These are phyloP conservation scores for Rhopilema esculentum DNA, from an alignment of 30 jellyfish, hydroid and myxozoan genomes.

Conservation along the genomic window DNA sequence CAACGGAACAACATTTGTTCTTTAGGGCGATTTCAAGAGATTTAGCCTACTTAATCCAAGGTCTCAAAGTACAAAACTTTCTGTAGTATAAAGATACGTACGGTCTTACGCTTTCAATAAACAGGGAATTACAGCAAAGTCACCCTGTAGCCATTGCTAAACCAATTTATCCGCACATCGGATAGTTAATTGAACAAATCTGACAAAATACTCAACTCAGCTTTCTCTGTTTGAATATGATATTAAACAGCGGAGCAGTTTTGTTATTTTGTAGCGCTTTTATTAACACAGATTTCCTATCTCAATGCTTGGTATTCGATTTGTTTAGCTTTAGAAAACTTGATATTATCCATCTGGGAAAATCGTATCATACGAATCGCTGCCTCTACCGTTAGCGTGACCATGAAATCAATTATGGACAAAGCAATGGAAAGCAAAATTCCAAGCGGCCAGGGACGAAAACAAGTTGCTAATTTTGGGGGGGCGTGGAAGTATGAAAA, in stretches of 20 bases:
- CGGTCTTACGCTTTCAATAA: neutral
- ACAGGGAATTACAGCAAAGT: constrained; percentile 17
- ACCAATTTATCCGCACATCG: neutral
- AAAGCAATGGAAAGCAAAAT: too few species aligned
- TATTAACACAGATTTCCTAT: neutral
- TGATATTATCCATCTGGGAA: neutral
- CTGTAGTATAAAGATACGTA: neutral
- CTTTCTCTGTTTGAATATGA: neutral
- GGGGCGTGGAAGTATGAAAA: too few species aligned
- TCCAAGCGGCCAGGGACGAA: too few species aligned
- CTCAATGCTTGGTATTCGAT: neutral
- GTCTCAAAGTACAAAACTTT: neutral
- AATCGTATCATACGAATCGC: too few species aligned
- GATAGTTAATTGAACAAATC: neutral
- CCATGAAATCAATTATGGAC: too few species aligned
- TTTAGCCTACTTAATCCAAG: neutral
- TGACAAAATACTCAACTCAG: neutral
- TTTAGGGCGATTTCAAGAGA: neutral
- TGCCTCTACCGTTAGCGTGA: too few species aligned
- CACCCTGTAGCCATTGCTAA: neutral
- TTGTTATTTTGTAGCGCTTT: neutral
- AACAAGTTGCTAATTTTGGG: too few species aligned
- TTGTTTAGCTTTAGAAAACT: neutral
- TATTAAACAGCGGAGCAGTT: neutral
- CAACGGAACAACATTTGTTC: neutral